phyloP scores from a whole-genome alignment of 2,797 vertebrate genomes.

The Decapterus maruadsi region DNA sequence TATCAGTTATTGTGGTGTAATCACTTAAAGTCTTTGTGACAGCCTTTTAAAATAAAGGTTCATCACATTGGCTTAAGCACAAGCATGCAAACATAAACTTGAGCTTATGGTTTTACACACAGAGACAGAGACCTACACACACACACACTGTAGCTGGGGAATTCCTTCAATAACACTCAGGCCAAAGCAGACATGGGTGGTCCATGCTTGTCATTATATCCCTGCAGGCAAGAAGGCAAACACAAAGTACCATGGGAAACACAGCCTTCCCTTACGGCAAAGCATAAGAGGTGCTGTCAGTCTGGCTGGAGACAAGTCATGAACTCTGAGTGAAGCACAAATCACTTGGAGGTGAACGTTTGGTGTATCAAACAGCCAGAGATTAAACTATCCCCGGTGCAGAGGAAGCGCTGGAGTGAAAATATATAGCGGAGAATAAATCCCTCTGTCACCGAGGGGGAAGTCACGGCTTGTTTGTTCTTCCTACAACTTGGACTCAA shows the following conservation, averaged over 20 bases:
- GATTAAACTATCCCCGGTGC: constrained; percentile 22
- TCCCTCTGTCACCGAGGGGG: constrained; percentile 45
- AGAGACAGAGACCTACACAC: constrained; percentile 31
- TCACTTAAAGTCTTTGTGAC: constrained; percentile 42
- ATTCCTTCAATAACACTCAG: constrained; percentile 75
- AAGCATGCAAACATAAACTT: constrained; percentile 62
- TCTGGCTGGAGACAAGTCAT: constrained; percentile 52
- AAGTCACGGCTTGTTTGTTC: constrained; percentile 60
- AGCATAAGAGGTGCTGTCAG: constrained; percentile 63
- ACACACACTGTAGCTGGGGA: constrained; percentile 53
- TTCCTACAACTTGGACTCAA: constrained; percentile 29
- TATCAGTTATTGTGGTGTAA: constrained; percentile 44
- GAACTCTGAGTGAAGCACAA: constrained; percentile 54
- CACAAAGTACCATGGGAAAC: constrained; percentile 79
- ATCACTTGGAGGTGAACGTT: constrained; percentile 45
- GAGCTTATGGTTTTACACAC: constrained; percentile 42
- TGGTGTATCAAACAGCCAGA: constrained; percentile 7
- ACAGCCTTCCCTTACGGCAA: constrained; percentile 56
- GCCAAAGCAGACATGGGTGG: constrained; percentile 83
- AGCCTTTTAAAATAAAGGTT: constrained; percentile 56
- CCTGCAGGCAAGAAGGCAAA: constrained; percentile 78
- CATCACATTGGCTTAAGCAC: constrained; percentile 42
- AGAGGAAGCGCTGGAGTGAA: constrained; percentile 18
- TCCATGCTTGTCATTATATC: constrained; percentile 82
- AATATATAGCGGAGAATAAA: constrained; percentile 44